Conservation (phyloP, 1,140 invertebrate species). For the Drosophila athabasca region DNA sequence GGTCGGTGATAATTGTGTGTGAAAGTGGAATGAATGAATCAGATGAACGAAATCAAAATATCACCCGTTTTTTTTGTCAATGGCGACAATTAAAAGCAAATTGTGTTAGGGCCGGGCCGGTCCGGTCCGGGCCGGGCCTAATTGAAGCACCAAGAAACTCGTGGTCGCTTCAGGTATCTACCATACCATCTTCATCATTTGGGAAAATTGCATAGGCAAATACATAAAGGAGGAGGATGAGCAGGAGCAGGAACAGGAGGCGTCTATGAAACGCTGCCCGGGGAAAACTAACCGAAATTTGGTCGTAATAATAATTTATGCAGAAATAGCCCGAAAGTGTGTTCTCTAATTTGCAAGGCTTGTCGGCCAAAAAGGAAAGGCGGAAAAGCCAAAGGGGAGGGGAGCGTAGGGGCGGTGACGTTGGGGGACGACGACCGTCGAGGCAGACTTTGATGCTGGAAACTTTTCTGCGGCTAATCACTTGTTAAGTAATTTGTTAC, state of each 20-base stretch:
- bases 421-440: not conserved
- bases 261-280: no score
- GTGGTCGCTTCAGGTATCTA: conserved; percentile 24
- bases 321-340: conserved; percentile 40
- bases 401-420: not conserved
- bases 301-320: conserved; percentile 58
- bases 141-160: conserved; percentile 26
- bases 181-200: conserved; percentile 10
- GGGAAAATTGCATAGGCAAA: conserved; percentile 44
- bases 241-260: not conserved
- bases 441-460: conserved; percentile 50
- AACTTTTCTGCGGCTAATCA: conserved; percentile 63
- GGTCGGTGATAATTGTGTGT: conserved; percentile 16
- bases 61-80: not conserved
- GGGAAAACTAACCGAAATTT: conserved; percentile 21
- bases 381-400: not conserved
- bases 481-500: conserved; percentile 67
- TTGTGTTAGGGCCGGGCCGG: conserved; percentile 13
- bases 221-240: not conserved
- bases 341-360: conserved; percentile 11
- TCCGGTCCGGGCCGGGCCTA: conserved; percentile 20
- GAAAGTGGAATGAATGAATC: conserved; percentile 39
- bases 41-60: not conserved
- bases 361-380: not conserved
- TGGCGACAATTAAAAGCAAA: conserved; percentile 8